Conservation (phyloP, 2,888 invertebrate species). For the Cephonodes hylas region DNA sequence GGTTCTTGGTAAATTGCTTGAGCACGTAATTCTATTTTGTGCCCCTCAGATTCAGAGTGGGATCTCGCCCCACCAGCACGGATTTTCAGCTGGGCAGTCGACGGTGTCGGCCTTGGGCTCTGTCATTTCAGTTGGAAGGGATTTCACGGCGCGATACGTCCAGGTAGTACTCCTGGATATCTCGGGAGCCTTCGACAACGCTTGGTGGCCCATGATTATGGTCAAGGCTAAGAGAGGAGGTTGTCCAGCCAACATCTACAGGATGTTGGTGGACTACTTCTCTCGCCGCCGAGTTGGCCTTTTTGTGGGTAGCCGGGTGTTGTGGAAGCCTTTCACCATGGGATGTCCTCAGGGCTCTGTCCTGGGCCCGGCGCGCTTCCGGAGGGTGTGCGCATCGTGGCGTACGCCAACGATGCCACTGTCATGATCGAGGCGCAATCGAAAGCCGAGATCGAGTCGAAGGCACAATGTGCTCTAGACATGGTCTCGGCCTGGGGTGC, state of each 20-base stretch:
- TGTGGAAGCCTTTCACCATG: conserved; percentile 26
- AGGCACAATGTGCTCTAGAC: too few relatives aligned
- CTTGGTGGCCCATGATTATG: too few relatives aligned
- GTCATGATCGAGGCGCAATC: too few relatives aligned
- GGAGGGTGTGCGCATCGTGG: conserved; percentile 11
- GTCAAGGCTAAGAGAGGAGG: too few relatives aligned
- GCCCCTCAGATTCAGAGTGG: conserved; percentile 18
- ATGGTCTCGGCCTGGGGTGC: too few relatives aligned
- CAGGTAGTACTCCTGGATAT: conserved; percentile 31
- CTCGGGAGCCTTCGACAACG: conserved; percentile 37
- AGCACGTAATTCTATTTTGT: conserved; percentile 26
- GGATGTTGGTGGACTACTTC: conserved; percentile 32
- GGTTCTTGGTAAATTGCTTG: conserved; percentile 37
- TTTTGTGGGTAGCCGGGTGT: conserved; percentile 18
- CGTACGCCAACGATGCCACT: too few relatives aligned
- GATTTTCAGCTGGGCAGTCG: conserved; percentile 33
- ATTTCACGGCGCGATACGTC: conserved; percentile 18
- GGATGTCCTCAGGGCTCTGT: conserved; percentile 34
- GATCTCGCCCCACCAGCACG: conserved; percentile 32
- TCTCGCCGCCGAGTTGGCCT: conserved; percentile 22
- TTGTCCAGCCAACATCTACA: too few relatives aligned
- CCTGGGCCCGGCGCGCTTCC: conserved; percentile 22
- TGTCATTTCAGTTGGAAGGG: conserved; percentile 1
- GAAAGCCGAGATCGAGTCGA: too few relatives aligned
- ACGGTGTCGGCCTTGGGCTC: conserved; percentile 29